Evolutionary conservation across 2,888 invertebrate genomes (phyloP).

Genomic region (Chirona hameri): DNA sequence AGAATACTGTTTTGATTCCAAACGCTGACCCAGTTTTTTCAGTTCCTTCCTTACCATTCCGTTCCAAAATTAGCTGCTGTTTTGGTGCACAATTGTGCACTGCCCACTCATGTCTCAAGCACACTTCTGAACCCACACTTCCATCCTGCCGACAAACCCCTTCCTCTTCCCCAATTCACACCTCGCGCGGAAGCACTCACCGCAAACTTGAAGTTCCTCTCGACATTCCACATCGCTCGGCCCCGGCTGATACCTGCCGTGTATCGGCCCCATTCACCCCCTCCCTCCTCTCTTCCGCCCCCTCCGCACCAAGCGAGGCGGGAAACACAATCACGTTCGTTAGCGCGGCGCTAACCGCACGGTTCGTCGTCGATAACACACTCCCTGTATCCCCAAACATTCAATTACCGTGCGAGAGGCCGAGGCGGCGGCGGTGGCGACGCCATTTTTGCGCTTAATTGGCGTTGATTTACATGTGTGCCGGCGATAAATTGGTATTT

Average conservation of each 20-base stretch:
- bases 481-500: conserved; percentile 14
- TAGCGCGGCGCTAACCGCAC: neutral
- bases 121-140: too few relatives aligned
- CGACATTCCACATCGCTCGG: neutral
- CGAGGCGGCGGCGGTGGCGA: neutral
- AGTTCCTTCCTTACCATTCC: neutral
- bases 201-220: neutral
- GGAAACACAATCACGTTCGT: neutral
- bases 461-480: conserved; percentile 28
- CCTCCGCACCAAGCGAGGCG: neutral
- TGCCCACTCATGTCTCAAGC: neutral
- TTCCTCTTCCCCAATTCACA: neutral
- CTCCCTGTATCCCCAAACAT: conserved; percentile 6
- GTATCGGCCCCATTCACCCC: neutral
- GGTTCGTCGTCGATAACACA: neutral
- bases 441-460: conserved; percentile 24
- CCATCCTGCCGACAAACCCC: too few relatives aligned
- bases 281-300: neutral
- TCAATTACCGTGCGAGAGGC: neutral
- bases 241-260: neutral
- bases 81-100: neutral
- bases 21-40: too few relatives aligned
- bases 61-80: neutral
- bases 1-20: too few relatives aligned
- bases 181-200: neutral